Conservation (phyloP, 2,888 invertebrate species). For the Euplexia lucipara region DNA sequence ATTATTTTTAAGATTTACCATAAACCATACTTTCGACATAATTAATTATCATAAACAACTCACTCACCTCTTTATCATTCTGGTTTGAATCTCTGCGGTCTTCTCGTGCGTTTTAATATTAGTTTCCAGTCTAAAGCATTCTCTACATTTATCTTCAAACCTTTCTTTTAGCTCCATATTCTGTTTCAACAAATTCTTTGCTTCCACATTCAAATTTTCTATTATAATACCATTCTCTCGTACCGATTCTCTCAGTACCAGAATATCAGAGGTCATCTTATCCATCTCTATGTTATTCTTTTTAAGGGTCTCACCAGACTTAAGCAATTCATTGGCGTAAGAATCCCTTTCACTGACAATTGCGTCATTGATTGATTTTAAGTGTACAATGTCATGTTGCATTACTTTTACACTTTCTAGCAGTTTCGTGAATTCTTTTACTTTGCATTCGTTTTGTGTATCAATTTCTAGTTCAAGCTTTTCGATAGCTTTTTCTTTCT, state of each 20-base stretch:
- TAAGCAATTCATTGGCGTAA: conserved; percentile 77
- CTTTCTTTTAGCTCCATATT: conserved; percentile 77
- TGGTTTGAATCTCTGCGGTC: conserved; percentile 83
- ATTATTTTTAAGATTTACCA: too few species aligned
- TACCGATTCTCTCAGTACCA: conserved; percentile 77
- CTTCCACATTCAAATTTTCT: conserved; percentile 79
- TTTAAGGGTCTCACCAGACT: conserved; percentile 77
- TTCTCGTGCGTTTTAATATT: conserved; percentile 87
- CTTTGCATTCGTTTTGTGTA: conserved; percentile 29
- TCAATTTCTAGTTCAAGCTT: conserved; percentile 55
- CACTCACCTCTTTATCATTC: conserved; percentile 82
- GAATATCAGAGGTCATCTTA: conserved; percentile 79
- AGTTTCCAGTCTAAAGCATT: conserved; percentile 76
- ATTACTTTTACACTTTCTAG: conserved; percentile 67
- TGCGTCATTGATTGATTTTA: conserved; percentile 76
- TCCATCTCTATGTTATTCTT: conserved; percentile 79
- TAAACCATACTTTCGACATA: neutral
- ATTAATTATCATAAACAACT: neutral
- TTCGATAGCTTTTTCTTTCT: conserved; percentile 71
- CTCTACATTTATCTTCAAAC: conserved; percentile 79
- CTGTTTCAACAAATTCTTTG: conserved; percentile 75
- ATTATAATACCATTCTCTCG: conserved; percentile 77
- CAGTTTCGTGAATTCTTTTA: conserved; percentile 69
- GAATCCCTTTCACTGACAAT: conserved; percentile 78
- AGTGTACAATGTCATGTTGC: conserved; percentile 70